Evolutionary conservation across 2,113 vertebrate species (phyloP), one percentile per base, ranked within the genome.

Genomic region (Argyrosomus japonicus): DNA sequence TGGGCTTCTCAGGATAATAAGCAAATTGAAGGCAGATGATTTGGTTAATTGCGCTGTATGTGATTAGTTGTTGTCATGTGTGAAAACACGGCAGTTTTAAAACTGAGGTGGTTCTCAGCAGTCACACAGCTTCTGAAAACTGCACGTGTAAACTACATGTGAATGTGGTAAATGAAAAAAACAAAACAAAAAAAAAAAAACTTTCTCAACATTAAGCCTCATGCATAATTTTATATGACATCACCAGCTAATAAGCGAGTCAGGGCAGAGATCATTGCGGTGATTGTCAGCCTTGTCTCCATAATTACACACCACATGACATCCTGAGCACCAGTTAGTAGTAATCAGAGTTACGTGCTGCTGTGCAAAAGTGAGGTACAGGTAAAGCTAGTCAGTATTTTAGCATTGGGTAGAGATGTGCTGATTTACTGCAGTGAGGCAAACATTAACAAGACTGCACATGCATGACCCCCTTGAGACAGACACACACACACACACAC

Each of bases 281-380:
- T 56, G 36, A 87, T 75, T 56, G 54, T 32, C 0, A 11, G 40
- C 77, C 51, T 68, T 21, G 32, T 29, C 57, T 72, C 25, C 32
- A 68, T 53, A 81, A 81, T 90, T 78, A 88, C 56, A 76, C 36
- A 36, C 7, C 75, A 75, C 84, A 72, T 72, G 85, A 86, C 75
- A 71, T 72, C 60, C 74, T 47, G 45, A 50, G 23, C n/a, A 56
- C 14, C 57, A 60, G 8, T 81, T 58, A 43, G 4, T 56, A 2
- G 36, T 64, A 10, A 54, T 19, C 15, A 32, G 47, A 23, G 69
- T 86, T 84, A 84, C 81, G 82, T 79, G 77, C 14, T 54, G 36
- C 45, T 6, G 32, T 4, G 19, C 0, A 29, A 23, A 43, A 21
- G 11, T 23, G 32, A 40, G 29, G 45, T 5, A 10, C 36, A 54